phyloP scores from a whole-genome alignment of 2,113 vertebrate species.

The Notarius quadriscutis region DNA sequence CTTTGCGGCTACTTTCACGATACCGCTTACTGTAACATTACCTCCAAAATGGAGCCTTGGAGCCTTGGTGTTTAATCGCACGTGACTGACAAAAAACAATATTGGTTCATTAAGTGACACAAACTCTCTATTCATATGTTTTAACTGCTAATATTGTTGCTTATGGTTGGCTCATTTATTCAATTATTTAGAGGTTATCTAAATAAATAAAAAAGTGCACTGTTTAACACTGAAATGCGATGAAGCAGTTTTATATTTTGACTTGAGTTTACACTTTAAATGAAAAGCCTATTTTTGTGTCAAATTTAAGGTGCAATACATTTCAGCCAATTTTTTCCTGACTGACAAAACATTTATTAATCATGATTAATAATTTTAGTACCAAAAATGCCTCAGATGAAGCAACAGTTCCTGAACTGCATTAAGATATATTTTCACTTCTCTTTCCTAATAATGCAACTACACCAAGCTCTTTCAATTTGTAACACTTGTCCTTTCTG shows the following conservation, averaged over 20 bases:
- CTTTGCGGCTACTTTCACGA: no score
- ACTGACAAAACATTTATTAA: background rate
- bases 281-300: background rate
- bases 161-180: background rate
- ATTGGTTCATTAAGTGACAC: background rate
- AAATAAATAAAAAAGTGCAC: background rate
- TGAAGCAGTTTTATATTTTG: background rate
- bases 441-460: background rate
- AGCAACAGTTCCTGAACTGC: conserved; percentile 8
- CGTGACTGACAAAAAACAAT: no score
- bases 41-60: no score
- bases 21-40: no score
- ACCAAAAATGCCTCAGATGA: background rate
- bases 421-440: conserved; percentile 28
- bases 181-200: background rate
- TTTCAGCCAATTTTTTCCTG: background rate
- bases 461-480: background rate
- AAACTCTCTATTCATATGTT: background rate
- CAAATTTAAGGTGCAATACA: background rate
- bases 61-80: no score
- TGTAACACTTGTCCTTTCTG: background rate
- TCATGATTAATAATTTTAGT: background rate
- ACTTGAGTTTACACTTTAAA: background rate
- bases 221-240: no score
- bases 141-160: background rate